Conservation (phyloP, 1,140 invertebrate species). For the Euura saliciscinereae region DNA sequence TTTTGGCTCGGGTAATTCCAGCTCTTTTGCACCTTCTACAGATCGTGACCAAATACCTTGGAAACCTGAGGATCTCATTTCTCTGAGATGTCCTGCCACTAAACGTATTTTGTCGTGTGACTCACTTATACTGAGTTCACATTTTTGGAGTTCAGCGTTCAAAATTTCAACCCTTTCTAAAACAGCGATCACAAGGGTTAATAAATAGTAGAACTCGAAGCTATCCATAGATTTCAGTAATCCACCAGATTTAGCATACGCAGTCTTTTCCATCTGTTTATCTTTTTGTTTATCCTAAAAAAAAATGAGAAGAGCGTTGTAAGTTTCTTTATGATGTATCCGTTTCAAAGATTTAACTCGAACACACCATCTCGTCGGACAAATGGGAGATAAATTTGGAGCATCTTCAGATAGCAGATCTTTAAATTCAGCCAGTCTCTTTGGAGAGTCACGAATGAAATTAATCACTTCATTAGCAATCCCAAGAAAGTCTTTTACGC, state of each 20-base stretch:
- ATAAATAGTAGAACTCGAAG: constrained; percentile 3
- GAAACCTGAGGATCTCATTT: constrained; percentile 1
- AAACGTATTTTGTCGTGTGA: neutral
- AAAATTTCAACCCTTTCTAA: neutral
- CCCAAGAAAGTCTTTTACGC: constrained; percentile 20
- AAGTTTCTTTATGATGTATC: neutral
- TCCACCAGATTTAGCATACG: neutral
- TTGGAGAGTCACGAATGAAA: constrained; percentile 17
- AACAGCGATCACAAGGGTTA: neutral
- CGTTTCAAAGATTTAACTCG: constrained; percentile 3
- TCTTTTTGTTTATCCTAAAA: neutral
- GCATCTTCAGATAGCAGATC: constrained; percentile 10
- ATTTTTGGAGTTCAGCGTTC: neutral
- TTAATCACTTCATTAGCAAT: constrained; percentile 13
- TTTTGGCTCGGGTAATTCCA: too few species aligned
- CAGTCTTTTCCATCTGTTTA: neutral
- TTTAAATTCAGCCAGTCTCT: constrained; percentile 16
- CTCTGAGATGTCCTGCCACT: neutral
- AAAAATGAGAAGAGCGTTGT: neutral
- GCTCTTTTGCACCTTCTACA: neutral
- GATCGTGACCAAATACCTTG: neutral
- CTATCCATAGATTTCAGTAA: constrained; percentile 1
- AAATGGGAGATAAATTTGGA: constrained; percentile 8
- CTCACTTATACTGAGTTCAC: neutral
- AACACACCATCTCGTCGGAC: constrained; percentile 13